phyloP scores from a whole-genome alignment of 2,888 invertebrate species.

The Thereva unica region DNA sequence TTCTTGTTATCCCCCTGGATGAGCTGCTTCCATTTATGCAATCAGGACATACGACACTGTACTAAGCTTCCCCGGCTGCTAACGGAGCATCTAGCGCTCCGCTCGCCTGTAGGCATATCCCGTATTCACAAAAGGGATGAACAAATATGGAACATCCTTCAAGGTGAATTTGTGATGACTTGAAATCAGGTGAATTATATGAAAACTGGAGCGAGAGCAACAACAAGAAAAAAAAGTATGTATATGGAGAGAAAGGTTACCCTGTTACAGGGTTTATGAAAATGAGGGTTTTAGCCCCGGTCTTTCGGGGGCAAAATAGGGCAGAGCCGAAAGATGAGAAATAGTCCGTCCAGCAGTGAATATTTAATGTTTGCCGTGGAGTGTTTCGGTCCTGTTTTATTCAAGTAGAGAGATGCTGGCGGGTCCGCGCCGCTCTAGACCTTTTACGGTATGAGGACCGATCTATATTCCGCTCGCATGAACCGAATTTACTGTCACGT shows the following conservation, averaged over 20 bases:
- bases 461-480: conserved; percentile 26
- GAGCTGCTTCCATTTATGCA: not conserved
- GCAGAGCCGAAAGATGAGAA: not conserved
- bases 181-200: not conserved
- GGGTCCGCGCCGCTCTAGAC: not conserved
- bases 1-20: conserved; percentile 21
- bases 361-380: no score
- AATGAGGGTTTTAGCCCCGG: conserved; percentile 8
- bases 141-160: conserved; percentile 11
- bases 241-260: not conserved
- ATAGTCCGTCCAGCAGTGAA: no score
- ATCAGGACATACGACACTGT: conserved; percentile 14
- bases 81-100: not conserved
- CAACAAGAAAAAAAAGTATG: no score
- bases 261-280: conserved; percentile 17
- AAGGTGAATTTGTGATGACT: conserved; percentile 19
- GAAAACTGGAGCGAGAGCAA: not conserved
- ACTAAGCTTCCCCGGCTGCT: not conserved
- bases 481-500: conserved; percentile 25
- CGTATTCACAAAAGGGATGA: conserved; percentile 17
- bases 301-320: conserved; percentile 5
- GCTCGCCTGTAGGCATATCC: conserved; percentile 4
- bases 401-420: conserved; percentile 8
- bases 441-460: not conserved
- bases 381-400: not conserved